Evolutionary conservation across 1,140 invertebrate species (phyloP), one percentile per base, ranked within the genome.

Genomic region (Apis laboriosa): DNA sequence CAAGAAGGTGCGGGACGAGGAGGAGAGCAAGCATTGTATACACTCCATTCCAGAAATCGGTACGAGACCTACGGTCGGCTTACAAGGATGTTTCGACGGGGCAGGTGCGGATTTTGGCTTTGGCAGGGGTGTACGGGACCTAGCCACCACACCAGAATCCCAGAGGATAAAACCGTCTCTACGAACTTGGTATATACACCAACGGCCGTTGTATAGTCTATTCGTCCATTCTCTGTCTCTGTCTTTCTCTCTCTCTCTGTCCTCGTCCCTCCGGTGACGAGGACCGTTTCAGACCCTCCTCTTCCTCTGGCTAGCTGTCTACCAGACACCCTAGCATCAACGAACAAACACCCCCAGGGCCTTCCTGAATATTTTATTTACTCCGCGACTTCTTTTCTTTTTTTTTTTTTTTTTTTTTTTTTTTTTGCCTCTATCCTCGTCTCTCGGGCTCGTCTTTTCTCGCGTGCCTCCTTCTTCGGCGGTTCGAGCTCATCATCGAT

Each of bases 321-420:
- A 79, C 82, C 80, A 89, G 84, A 89, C 91, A 89, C 86, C 85
- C 78, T 9, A 43, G 53, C 82, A 88, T 90, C 87, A 76, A 78
- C 90, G 87, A 92, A 92, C 90, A 88, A 92, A 91, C 91, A 85
- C 89, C 84, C 85, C 77, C 84, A 61, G 43, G 72, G 71, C 79
- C 83, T 88, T 86, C 84, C 81, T 92, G 88, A 92, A 93, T 93
- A 92, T 92, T 93, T 93, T 92, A 93, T 92, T 92, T 89, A 91
- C 86, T 90, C 77, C 64, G 72, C 68, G 34, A 51, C 53, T 73
- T 34, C 34, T 83, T 71, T 49, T 63, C 66, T 43, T 63, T 55
- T 67, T 64, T 75, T 81, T 24, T 80, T 73, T 66, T 80, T 86
- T 84, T 13, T 43, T 63, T 55, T 67, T 64, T 75, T 81, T 24